Evolutionary conservation across 2,888 invertebrate genomes (phyloP), one percentile per base, ranked within the genome.

Genomic region (Spilarctia lutea): DNA sequence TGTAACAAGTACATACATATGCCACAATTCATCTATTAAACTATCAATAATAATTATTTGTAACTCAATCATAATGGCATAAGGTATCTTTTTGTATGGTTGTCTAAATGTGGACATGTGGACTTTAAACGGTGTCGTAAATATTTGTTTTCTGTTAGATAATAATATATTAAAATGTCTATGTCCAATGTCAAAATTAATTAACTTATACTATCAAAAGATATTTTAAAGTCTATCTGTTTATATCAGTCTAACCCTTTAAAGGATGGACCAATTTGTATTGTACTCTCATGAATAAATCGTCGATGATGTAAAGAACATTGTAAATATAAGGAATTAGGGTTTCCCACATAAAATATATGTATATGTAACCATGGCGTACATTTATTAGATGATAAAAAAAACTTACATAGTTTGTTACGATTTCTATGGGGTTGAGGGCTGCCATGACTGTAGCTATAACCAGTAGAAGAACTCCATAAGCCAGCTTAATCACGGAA

Each of bases 341-440:
- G 24, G 24, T 48, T 18, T 4, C 48, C 4, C 48, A 7, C 48
- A 48, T 20, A 45, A 45, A 45, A 45, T 45, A 16, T 13, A 45
- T 16, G 16, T 6, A 2, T 45, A 45, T n/a, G n/a, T n/a, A n/a
- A 42, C 1, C 42, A 13, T 16, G 16, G 3, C 16, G 13, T 45
- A 8, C 8, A 7, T 7, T 24, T n/a, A 13, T n/a, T n/a, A 11
- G 10, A 2, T 11, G 13, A 56, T 16, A 3, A 63, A 63, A 27
- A 27, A 30, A 10, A 89, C 94, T 92, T 84, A 94, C 94, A 91
- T 91, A 92, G 77, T 88, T 86, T 0, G 94, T 92, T 30, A 89
- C 79, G 1, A 92, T 81, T 18, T 89, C 77, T 33, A 94, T 42
- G 0, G 94, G 94, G 69, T 93, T 88, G 7, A 93, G 87, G 0